Evolutionary conservation across 2,888 invertebrate genomes (phyloP), one percentile per base, ranked within the genome.

Genomic region (Pachycephus smyrnensis): DNA sequence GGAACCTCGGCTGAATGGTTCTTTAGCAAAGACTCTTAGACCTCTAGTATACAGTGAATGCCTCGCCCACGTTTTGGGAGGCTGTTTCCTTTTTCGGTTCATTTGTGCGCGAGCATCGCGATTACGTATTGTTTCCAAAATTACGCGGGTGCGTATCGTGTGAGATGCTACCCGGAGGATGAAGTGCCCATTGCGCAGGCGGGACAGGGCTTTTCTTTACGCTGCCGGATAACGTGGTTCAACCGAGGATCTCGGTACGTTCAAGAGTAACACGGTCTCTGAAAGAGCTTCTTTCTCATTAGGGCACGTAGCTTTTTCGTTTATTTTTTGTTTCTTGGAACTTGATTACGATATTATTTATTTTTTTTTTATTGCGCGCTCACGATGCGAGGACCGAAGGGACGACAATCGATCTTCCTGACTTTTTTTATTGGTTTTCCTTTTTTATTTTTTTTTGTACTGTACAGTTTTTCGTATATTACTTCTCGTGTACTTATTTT

Each of bases 201-300:
- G 87, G 84, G 86, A 77, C 82, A 86, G 85, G 84, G 88, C 85
- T 86, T 85, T 77, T 86, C 84, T 84, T 85, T 88, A 87, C 85
- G 88, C 87, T 90, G 91, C 84, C 79, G 87, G 88, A 87, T 88
- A 91, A 89, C 88, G 87, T 91, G 91, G 91, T 87, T 85, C 91
- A 90, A 90, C 86, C 85, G 75, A 83, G 80, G 80, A 82, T 84
- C 83, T 88, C 86, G 85, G 87, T 87, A 83, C 86, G 85, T 90
- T 90, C 91, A 91, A 91, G 90, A 85, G 91, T 91, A 89, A 87
- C 91, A 89, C 87, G 87, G 90, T 91, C 91, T 91, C 91, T 90
- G 90, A 89, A 88, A 83, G 77, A 86, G 85, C 86, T 87, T 87
- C 83, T 84, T 79, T 82, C 79, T 77, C 77, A 80, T 80, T 84